These are phyloP conservation scores for Rhegmatorhina hoffmannsi DNA, from an alignment of 2,113 vertebrate species.

Conservation along the genomic window DNA sequence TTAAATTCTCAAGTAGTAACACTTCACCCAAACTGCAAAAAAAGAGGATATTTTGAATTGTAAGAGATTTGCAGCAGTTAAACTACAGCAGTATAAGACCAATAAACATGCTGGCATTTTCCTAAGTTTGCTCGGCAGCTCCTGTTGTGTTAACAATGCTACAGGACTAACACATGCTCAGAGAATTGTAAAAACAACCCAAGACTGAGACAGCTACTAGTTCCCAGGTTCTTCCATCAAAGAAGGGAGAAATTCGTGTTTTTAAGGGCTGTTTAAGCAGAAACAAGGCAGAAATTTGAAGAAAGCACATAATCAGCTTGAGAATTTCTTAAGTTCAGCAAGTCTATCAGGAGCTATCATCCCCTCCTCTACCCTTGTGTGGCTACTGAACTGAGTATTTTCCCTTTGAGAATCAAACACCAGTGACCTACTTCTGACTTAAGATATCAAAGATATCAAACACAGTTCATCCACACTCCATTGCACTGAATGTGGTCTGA, in stretches of 20 bases:
- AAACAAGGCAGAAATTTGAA: neutral
- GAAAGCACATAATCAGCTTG: neutral
- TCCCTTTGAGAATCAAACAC: neutral
- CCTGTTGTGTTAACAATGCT: neutral
- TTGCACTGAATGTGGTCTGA: neutral
- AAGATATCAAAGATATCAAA: neutral
- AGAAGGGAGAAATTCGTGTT: neutral
- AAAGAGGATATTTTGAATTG: neutral
- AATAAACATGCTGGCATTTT: neutral
- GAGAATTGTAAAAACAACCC: neutral
- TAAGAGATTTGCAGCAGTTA: neutral
- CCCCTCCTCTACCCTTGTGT: neutral
- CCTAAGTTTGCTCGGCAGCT: neutral
- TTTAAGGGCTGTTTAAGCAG: neutral
- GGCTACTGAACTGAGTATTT: neutral
- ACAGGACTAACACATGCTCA: neutral
- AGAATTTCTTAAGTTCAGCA: neutral
- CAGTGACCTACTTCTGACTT: slow-evolving; percentile 5
- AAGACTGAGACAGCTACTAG: neutral
- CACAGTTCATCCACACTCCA: neutral
- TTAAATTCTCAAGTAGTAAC: neutral
- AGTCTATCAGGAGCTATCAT: neutral
- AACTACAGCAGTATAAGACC: neutral
- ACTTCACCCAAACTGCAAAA: slow-evolving; percentile 21
- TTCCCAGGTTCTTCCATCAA: neutral